Percentiles rank a stretch among this genome's conserved stretches.
phyloP scores from a whole-genome alignment of 2,888 invertebrate genomes.

The Eugnorisma glareosa region DNA sequence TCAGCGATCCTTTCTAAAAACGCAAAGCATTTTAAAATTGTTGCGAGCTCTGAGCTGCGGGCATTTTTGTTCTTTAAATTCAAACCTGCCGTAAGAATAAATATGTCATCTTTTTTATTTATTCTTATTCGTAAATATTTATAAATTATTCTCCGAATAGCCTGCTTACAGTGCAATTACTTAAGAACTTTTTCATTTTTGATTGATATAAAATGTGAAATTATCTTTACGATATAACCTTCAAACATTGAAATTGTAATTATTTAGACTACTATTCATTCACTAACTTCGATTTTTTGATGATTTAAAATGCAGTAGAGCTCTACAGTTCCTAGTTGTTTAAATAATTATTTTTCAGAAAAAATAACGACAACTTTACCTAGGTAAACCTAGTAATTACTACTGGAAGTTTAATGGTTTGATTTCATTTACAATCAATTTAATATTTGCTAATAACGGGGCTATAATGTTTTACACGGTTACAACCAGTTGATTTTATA shows the following conservation, averaged over 20 bases:
- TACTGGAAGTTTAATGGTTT: not conserved
- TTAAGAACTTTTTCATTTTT: not conserved
- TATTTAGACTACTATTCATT: not conserved
- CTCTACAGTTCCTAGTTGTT: not conserved
- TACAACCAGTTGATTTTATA: conserved; percentile 9
- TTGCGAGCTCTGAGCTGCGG: not conserved
- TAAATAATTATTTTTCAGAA: not conserved
- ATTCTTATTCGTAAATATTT: not conserved
- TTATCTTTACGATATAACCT: not conserved
- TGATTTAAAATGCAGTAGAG: not conserved
- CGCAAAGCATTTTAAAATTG: conserved; percentile 3
- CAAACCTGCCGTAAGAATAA: not conserved
- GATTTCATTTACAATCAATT: not conserved
- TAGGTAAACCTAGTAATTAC: conserved; percentile 6
- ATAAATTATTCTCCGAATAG: not conserved
- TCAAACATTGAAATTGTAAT: not conserved
- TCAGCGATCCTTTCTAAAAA: not conserved
- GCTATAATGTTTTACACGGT: not conserved
- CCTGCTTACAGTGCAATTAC: not conserved
- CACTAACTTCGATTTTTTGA: not conserved
- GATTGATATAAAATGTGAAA: not conserved
- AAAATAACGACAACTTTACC: no score
- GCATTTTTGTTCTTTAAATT: not conserved
- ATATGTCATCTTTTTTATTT: not conserved
- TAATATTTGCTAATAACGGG: not conserved